phyloP scores from a whole-genome alignment of 2,113 vertebrate species.

The Sinocyclocheilus maitianheensis region DNA sequence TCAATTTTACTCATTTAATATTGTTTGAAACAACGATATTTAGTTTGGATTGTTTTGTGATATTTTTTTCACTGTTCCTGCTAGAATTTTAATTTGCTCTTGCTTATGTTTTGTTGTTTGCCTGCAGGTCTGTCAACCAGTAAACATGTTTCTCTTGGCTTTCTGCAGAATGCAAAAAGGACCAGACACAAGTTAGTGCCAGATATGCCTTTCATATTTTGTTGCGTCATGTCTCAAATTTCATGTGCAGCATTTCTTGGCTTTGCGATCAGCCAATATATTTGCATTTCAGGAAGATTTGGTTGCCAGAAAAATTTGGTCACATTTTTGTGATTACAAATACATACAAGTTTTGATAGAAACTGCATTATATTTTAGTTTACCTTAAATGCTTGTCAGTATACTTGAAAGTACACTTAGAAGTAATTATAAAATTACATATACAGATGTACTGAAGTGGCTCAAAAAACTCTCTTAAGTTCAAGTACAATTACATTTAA shows the following conservation, averaged over 20 bases:
- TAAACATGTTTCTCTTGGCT: background rate
- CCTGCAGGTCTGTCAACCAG: background rate
- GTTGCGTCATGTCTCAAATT: background rate
- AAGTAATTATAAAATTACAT: no score
- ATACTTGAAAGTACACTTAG: no score
- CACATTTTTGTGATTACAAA: background rate
- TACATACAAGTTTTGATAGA: no score
- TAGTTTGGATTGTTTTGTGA: background rate
- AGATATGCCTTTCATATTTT: background rate
- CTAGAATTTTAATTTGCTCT: background rate
- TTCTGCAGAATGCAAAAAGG: background rate
- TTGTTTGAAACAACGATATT: background rate
- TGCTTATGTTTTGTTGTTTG: background rate
- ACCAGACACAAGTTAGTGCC: background rate
- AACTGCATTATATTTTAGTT: no score
- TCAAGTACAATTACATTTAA: no score
- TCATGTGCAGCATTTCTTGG: background rate
- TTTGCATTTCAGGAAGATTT: background rate
- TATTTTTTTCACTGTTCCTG: background rate
- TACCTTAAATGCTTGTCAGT: no score
- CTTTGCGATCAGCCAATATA: background rate
- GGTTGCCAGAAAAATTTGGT: background rate
- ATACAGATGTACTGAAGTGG: no score
- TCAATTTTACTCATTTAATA: background rate
- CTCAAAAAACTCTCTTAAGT: no score